Base-by-base conservation (phyloP, 2,797 vertebrate species). In the Mormyrops boulengeri region DNA sequence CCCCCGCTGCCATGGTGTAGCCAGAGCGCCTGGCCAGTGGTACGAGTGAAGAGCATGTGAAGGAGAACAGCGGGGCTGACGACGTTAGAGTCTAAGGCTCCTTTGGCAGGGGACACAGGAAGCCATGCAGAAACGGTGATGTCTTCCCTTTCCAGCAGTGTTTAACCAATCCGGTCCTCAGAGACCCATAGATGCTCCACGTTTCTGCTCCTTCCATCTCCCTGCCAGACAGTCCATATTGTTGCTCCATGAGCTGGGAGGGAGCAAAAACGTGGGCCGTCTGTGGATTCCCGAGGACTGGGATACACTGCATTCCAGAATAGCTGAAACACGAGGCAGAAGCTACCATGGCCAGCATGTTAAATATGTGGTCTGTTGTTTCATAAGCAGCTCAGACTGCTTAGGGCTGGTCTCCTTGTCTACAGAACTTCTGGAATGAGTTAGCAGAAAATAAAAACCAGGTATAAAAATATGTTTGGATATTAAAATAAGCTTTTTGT, bases 241-340 rank as follows among this genome's bases (percentile, higher is more conserved):
- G 3, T 4, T 41, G 26, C 19, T 99, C 92, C 98, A 97, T 80
- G 98, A 99, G 92, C 94, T 99, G 49, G 98, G 96, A 57, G 55
- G 55, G 14, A 53, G 44, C 80, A 26, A 49, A 52, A 14, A 50
- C 3, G 4, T 22, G 7, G 44, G 1, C 55, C 19, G 5, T 17
- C 14, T 53, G 14, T 17, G 3, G 17, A n/a, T 57, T 19, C 19
- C 55, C 5, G 0, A 60, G 57, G 57, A 60, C 6, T 2, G 8
- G 22, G n/a, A 62, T 7, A 62, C n/a, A 62, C 57, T 62, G n/a
- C 7, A 2, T 14, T 73, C 30, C 66, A 30, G 30, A 73, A 30
- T 14, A 73, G 11, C 30, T 34, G 9, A 77, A 77, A 41, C 6
- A 4, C 2, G 69, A 38, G 14, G 69, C 5, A 41, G 34, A 34